A percentile compares a stretch with the other conserved stretches of the same genome.
Conservation (phyloP, 2,888 invertebrate genomes). For the Taphrorychus bicolor region DNA sequence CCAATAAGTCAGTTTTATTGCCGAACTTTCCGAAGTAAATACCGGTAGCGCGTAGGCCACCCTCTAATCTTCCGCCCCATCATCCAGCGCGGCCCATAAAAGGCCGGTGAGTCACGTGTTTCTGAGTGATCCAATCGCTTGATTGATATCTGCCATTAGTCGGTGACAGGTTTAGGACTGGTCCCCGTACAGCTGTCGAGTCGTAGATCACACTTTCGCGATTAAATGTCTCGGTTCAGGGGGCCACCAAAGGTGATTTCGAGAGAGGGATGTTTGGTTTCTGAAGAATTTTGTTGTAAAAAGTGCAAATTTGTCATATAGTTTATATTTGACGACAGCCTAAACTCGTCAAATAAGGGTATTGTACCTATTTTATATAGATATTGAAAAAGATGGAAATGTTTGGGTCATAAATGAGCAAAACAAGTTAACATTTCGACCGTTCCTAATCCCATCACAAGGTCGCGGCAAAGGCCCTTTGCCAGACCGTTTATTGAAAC, state of each 20-base stretch:
- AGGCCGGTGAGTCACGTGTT: conserved; percentile 44
- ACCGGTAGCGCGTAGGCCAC: conserved; percentile 10
- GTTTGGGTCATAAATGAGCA: background rate
- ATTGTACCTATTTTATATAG: too few species aligned
- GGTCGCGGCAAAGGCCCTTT: background rate
- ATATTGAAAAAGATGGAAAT: too few species aligned
- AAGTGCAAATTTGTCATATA: too few species aligned
- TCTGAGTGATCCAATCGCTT: conserved; percentile 51
- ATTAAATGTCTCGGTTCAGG: conserved; percentile 19
- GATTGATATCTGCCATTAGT: conserved; percentile 62
- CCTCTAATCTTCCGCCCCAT: conserved; percentile 34
- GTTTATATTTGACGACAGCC: too few species aligned
- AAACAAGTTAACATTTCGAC: background rate
- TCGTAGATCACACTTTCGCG: conserved; percentile 22
- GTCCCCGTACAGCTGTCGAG: conserved; percentile 28
- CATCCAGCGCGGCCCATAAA: conserved; percentile 27
- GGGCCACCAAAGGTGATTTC: conserved; percentile 23
- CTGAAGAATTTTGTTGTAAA: background rate
- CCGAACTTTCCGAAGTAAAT: conserved; percentile 8
- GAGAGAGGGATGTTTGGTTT: background rate
- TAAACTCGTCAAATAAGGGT: too few species aligned
- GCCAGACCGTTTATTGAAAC: conserved; percentile 44
- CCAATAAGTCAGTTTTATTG: conserved; percentile 17
- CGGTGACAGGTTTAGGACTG: conserved; percentile 61
- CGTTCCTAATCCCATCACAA: background rate